Evolutionary conservation across 2,888 invertebrate genomes (phyloP), one percentile per base, ranked within the genome.

Genomic region (Euspilapteryx auroguttella): DNA sequence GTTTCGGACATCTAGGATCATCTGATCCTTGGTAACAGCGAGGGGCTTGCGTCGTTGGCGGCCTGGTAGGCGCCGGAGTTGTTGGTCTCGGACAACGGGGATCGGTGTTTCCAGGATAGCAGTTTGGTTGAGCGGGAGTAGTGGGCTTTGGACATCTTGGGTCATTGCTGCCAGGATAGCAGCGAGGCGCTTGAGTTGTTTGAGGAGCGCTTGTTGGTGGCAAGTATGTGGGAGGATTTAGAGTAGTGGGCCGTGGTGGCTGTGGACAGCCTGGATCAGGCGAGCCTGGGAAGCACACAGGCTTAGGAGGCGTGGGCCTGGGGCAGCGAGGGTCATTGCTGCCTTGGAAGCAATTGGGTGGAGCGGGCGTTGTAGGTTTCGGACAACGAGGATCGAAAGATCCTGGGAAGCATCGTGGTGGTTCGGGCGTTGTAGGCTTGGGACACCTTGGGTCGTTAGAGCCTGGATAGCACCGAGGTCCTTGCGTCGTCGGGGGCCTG

Each of bases 281-380:
- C 2, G 45, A 42, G 9, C 49, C 53, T n/a, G 48, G 47, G 30
- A 42, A 45, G 31, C 50, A 50, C n/a, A 5, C 5, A 7, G 22
- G 22, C 1, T 24, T 37, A n/a, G 22, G 17, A 17, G 17, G 5
- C 43, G n/a, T 24, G 23, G 45, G 39, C 30, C 45, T 34, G 1
- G 53, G 52, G 26, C 59, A 59, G n/a, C 47, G 34, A 1, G 50
- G 47, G 32, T 52, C 47, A 9, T 27, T 38, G 4, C 42, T 38
- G 11, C 47, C 43, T 2, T 38, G 43, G 23, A 35, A 42, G 26
- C 42, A 44, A 9, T 29, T 26, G 28, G 42, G 40, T 27, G 28
- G 27, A 0, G 42, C 37, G 4, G 33, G 29, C 9, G 32, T 33
- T 20, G 36, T 38, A 4, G 44, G 33, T 21, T 27, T 29, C 28